Conservation (phyloP, 1,140 invertebrate genomes). For the Drosophila ironensis region DNA sequence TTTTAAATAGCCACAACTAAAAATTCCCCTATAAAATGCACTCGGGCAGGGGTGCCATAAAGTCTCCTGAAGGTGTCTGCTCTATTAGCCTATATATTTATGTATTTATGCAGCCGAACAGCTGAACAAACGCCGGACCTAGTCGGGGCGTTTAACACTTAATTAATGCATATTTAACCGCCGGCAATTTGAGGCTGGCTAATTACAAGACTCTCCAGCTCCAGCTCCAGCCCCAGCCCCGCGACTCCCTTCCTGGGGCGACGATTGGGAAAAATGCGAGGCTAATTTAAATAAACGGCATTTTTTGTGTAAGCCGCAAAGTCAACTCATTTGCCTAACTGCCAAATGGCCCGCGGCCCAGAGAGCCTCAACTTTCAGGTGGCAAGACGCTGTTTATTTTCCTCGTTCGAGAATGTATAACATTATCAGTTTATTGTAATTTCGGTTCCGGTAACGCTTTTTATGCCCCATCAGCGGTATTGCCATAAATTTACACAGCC, state of each 20-base stretch:
- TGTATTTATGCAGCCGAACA: slow-evolving; percentile 24
- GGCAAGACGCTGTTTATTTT: slow-evolving; percentile 8
- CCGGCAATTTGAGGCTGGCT: slow-evolving; percentile 59
- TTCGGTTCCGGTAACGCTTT: slow-evolving; percentile 5
- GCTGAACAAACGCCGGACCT: slow-evolving; percentile 42
- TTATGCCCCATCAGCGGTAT: slow-evolving; percentile 60
- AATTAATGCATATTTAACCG: slow-evolving; percentile 72
- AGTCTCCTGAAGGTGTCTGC: slow-evolving; percentile 2
- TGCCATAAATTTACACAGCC: slow-evolving; percentile 38
- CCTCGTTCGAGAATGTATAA: slow-evolving; percentile 57
- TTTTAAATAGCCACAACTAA: slow-evolving; percentile 42
- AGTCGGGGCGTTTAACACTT: slow-evolving; percentile 54
- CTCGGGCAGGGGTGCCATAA: slow-evolving; percentile 20
- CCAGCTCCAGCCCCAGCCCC: too few species aligned
- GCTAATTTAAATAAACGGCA: slow-evolving; percentile 62
- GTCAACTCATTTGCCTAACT: slow-evolving; percentile 48
- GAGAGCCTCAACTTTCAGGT: slow-evolving; percentile 21
- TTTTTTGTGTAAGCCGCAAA: slow-evolving; percentile 34
- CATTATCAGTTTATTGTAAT: slow-evolving; percentile 72
- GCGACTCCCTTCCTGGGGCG: slow-evolving; percentile 8
- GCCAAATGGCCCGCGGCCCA: slow-evolving; percentile 42
- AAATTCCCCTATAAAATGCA: slow-evolving; percentile 7
- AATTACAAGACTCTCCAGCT: slow-evolving; percentile 53
- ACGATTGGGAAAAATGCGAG: slow-evolving; percentile 46
- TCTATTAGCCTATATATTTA: slow-evolving; percentile 45